phyloP scores from a whole-genome alignment of 2,797 vertebrate genomes.

The Danio choprae region DNA sequence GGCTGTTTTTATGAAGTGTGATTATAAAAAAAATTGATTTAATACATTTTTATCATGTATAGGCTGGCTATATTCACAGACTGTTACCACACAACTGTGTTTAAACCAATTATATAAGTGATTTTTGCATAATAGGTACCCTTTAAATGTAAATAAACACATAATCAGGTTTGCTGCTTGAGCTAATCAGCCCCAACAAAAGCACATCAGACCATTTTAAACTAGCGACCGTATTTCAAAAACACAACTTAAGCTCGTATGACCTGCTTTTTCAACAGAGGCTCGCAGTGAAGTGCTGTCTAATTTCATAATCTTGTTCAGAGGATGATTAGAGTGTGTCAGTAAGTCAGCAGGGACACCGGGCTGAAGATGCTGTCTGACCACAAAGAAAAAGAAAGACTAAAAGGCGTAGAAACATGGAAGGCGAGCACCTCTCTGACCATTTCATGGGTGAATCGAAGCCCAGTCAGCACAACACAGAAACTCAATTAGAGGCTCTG shows the following conservation, averaged over 20 bases:
- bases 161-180: neutral
- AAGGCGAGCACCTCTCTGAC: slow-evolving; percentile 13
- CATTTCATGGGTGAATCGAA: slow-evolving; percentile 17
- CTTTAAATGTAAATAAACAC: no score
- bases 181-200: neutral
- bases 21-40: no score
- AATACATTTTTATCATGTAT: no score
- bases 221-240: neutral
- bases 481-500: slow-evolving; percentile 56
- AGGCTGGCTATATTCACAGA: no score
- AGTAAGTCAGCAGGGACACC: neutral
- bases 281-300: neutral
- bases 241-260: neutral
- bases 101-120: no score
- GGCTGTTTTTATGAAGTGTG: no score
- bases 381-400: slow-evolving; percentile 9
- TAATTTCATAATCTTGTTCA: slow-evolving; percentile 33
- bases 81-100: no score
- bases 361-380: slow-evolving; percentile 20
- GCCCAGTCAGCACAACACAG: slow-evolving; percentile 50
- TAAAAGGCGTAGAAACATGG: neutral
- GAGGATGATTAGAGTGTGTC: neutral
- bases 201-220: neutral
- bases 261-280: neutral
- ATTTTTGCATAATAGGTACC: no score